Evolutionary conservation across 1,140 invertebrate species (phyloP).

Genomic region (Telenomus remus): DNA sequence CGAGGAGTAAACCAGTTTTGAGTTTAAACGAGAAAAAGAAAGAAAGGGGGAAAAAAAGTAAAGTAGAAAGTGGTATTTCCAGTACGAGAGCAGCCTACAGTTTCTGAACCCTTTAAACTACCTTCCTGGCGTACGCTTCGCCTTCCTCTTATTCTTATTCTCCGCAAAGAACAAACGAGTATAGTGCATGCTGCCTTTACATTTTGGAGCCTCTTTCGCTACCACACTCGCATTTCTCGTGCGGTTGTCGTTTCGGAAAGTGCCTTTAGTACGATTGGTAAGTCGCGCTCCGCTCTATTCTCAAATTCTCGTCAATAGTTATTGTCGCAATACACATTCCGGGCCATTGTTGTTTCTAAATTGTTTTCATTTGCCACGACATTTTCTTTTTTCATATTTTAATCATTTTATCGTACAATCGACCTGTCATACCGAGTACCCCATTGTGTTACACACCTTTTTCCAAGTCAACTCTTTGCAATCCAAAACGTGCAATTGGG

Average conservation of each 20-base stretch:
- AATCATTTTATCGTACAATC: too few species aligned
- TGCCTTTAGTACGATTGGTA: conserved; percentile 73
- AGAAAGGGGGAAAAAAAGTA: conserved; percentile 62
- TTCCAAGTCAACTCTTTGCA: too few species aligned
- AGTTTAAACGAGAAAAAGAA: conserved; percentile 38
- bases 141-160: conserved; percentile 66
- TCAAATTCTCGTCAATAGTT: neutral
- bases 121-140: conserved; percentile 60
- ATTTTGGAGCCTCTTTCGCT: conserved; percentile 65
- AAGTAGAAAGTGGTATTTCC: conserved; percentile 75
- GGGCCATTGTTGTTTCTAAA: too few species aligned
- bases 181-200: conserved; percentile 58
- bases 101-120: conserved; percentile 67
- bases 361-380: too few species aligned
- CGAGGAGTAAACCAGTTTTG: conserved; percentile 51
- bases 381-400: too few species aligned
- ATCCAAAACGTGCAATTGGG: too few species aligned
- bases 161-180: conserved; percentile 60
- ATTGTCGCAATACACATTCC: too few species aligned
- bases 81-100: conserved; percentile 70
- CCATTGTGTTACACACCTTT: too few species aligned
- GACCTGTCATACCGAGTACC: too few species aligned
- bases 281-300: conserved; percentile 52
- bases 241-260: conserved; percentile 76
- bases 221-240: conserved; percentile 75